A percentile compares a stretch with the other conserved stretches of the same genome.
phyloP scores from a whole-genome alignment of 2,888 invertebrate species.

The Zygogramma bicolorata region DNA sequence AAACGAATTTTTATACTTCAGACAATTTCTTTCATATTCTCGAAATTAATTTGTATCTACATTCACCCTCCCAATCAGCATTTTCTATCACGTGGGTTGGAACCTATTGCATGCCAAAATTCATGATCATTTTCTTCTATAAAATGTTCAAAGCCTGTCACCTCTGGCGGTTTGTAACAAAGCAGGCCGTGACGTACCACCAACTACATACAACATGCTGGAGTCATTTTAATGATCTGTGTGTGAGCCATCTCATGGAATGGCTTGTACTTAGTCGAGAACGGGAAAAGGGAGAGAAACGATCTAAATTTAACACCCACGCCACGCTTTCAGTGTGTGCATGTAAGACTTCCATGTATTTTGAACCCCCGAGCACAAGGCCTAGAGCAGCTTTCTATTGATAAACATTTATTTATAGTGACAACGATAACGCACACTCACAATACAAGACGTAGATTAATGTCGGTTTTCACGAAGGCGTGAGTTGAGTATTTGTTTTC shows the following conservation, averaged over 20 bases:
- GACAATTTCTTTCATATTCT: too few relatives aligned
- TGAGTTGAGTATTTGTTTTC: neutral
- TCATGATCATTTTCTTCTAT: neutral
- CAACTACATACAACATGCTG: too few relatives aligned
- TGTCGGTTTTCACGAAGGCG: constrained; percentile 5
- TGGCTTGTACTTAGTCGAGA: constrained; percentile 2
- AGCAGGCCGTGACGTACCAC: neutral
- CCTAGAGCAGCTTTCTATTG: constrained; percentile 11
- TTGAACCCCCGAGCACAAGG: neutral
- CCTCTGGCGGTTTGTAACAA: neutral
- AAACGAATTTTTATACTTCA: too few relatives aligned
- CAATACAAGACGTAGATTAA: constrained; percentile 20
- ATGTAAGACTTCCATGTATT: neutral
- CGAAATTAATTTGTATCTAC: too few relatives aligned
- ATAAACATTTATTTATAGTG: constrained; percentile 23
- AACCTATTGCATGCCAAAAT: too few relatives aligned
- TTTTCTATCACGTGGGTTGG: too few relatives aligned
- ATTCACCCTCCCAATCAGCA: too few relatives aligned
- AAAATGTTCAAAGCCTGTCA: too few relatives aligned
- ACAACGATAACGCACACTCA: constrained; percentile 14
- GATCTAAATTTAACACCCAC: constrained; percentile 19
- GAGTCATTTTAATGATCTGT: neutral
- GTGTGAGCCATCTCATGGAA: neutral
- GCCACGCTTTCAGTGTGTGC: constrained; percentile 11
- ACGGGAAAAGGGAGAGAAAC: constrained; percentile 20